Conservation (phyloP, 2,113 vertebrate genomes). For the Sterna hirundo region DNA sequence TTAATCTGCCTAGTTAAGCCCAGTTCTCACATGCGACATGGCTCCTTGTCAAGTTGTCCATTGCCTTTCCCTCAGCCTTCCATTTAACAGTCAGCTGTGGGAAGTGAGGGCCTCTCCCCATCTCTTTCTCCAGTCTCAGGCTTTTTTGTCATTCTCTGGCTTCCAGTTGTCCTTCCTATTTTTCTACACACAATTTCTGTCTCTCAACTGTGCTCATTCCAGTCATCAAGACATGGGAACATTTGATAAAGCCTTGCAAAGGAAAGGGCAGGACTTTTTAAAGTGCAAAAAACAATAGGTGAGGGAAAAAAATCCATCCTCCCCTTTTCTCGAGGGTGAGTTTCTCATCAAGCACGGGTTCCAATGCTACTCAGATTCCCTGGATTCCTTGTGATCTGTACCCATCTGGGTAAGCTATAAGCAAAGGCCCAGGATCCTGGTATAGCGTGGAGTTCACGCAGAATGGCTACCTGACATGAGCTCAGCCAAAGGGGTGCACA, state of each 20-base stretch:
- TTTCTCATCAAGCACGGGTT: fast-evolving
- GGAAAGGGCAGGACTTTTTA: neutral
- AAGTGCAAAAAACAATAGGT: neutral
- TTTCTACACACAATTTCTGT: neutral
- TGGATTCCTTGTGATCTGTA: neutral
- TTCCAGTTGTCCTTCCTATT: neutral
- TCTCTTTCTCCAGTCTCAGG: neutral
- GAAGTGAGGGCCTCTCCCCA: neutral
- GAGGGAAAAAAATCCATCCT: neutral
- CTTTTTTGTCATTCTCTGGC: neutral
- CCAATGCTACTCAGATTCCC: neutral
- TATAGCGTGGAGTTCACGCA: neutral
- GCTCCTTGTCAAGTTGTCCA: neutral
- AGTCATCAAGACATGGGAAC: neutral
- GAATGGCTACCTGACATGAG: neutral
- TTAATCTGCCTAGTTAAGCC: neutral
- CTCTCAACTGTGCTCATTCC: neutral
- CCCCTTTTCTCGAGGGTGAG: fast-evolving
- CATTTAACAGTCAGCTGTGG: fast-evolving
- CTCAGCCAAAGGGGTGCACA: neutral
- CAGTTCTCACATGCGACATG: neutral
- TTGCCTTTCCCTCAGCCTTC: neutral
- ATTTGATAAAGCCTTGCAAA: neutral
- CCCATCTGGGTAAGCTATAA: neutral
- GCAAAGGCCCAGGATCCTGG: neutral